Base-by-base conservation (phyloP, 2,797 vertebrate genomes). In the Schizopygopsis pylzovi region DNA sequence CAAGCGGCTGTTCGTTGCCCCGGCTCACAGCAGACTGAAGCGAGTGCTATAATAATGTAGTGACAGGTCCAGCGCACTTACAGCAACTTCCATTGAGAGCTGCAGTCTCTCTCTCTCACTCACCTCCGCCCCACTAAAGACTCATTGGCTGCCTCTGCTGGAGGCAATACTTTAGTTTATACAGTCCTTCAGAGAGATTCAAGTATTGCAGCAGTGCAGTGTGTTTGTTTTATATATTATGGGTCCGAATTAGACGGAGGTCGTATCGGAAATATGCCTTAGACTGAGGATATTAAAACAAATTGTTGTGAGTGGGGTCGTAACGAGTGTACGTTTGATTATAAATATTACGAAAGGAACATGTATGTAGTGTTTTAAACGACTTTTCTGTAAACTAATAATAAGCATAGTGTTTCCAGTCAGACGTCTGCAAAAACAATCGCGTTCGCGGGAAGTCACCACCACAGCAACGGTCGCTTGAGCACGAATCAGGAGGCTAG, bases 61-160 rank as follows among this genome's bases (percentile, higher is more conserved):
- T 72, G 49, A 85, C 75, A 86, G 67, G 41, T 84, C 25, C 67
- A 59, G 20, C 65, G 63, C 82, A 52, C 54, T 73, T 59, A 41
- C n/a, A 68, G 56, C 80, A 86, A 90, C 88, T 90, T 89, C 86
- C 85, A 86, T 79, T 72, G 73, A 83, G 79, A 72, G 75, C 61
- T 49, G 79, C 49, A 52, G 65, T 47, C 56, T 12, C 70, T 52
- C 70, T 49, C 83, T 15, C 83, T 68, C 45, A n/a, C 83, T 72
- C 81, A 73, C 77, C 67, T 85, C 87, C 88, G 79, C 90, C 89
- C 85, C 41, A 10, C 89, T 63, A 45, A 67, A 72, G 72, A 70
- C 86, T 84, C 85, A 90, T 87, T 87, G 87, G 85, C 41, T 86
- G 43, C 59, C 59, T 63, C 56, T 63, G 54, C 70, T 56, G 68